Base-by-base conservation (phyloP, 1,140 invertebrate genomes). In the Yoshiicerus persimilis region DNA sequence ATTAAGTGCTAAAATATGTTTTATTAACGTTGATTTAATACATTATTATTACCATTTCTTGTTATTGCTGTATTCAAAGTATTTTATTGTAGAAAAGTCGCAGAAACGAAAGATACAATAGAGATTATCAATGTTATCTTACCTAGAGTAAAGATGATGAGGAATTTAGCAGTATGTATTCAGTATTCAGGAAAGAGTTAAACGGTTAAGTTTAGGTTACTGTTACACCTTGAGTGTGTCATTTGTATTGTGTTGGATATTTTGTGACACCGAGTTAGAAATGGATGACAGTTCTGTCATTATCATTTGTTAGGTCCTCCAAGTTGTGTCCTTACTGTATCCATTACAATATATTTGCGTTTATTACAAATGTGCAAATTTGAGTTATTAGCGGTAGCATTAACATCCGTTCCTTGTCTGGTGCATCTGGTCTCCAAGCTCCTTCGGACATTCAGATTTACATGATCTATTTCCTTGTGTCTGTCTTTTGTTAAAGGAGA, bases 151-250 rank as follows among this genome's bases (percentile, higher is more conserved):
- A n/a, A n/a, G n/a, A n/a, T n/a, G n/a, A n/a, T n/a, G n/a, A n/a
- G n/a, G n/a, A n/a, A n/a, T n/a, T n/a, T n/a, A n/a, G n/a, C n/a
- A n/a, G n/a, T n/a, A n/a, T n/a, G n/a, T n/a, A n/a, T n/a, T n/a
- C n/a, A n/a, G n/a, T n/a, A n/a, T n/a, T n/a, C n/a, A n/a, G n/a
- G 11, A 70, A 70, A 70, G 64, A 77, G 32, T 38, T 80, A 80
- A 80, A 80, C 75, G 75, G 75, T 34, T 34, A 77, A 77, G 32
- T 80, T 80, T 80, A 36, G 75, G 75, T 38, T 80, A 80, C 75
- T 80, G 75, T 80, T 80, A 80, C 30, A 80, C 30, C 66, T 16
- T 27, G 27, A 70, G 66, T 70, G 27, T 70, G 25, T 70, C 66
- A 25, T 70, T 20, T 11, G 1, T 30, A 70, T 30, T 70, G 66